Percentiles rank a stretch among this genome's conserved stretches.
These are phyloP conservation scores for Drosophila macrothrix DNA, from an alignment of 2,888 invertebrate genomes.

Conservation along the genomic window DNA sequence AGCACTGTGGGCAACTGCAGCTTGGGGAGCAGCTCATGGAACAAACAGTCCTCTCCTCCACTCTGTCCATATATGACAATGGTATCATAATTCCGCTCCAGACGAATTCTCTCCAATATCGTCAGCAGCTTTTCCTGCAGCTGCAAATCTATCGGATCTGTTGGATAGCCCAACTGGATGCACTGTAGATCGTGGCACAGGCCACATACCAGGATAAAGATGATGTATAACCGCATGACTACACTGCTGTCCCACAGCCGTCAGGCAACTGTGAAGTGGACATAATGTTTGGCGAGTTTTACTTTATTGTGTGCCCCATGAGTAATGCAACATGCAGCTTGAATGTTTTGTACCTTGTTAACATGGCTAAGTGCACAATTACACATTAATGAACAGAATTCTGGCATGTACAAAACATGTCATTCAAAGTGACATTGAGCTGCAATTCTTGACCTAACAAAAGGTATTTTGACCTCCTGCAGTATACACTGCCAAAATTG, in stretches of 20 bases:
- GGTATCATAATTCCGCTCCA: conserved; percentile 38
- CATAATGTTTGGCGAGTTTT: background rate
- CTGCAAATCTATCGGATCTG: background rate
- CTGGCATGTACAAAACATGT: background rate
- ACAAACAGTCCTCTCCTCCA: background rate
- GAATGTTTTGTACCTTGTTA: background rate
- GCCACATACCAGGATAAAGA: conserved; percentile 5
- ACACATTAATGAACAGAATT: background rate
- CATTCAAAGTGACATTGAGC: background rate
- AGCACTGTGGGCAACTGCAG: background rate
- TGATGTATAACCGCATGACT: conserved; percentile 23
- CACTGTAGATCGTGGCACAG: conserved; percentile 14
- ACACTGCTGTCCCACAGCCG: conserved; percentile 12
- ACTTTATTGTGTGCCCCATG: background rate
- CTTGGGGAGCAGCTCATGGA: background rate
- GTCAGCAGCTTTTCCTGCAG: conserved; percentile 12
- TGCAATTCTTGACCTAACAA: background rate
- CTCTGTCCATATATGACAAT: conserved; percentile 47
- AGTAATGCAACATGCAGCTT: background rate
- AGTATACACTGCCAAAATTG: background rate
- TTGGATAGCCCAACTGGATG: background rate
- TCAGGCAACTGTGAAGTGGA: conserved; percentile 43
- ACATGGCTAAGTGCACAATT: background rate
- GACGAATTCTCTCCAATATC: conserved; percentile 36
- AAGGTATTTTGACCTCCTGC: background rate